A percentile compares a stretch with the other conserved stretches of the same genome.
Conservation (phyloP, 1,140 invertebrate species). For the Macrobrachium nipponense region DNA sequence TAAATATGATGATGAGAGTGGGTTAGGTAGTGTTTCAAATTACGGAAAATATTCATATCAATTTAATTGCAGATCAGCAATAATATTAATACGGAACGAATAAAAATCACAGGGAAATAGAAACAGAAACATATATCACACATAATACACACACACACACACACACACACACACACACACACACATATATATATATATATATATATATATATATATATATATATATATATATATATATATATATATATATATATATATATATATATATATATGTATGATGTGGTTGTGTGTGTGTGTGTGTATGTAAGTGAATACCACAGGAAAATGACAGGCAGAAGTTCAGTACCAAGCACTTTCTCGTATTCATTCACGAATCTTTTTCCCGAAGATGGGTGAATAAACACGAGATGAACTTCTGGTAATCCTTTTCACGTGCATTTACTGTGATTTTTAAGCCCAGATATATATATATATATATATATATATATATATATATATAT, state of each 20-base stretch:
- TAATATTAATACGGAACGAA: background rate
- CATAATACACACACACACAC: slow-evolving; percentile 29
- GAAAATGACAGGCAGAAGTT: too few relatives aligned
- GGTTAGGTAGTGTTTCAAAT: background rate
- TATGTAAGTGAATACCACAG: too few relatives aligned
- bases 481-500: background rate
- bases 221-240: background rate
- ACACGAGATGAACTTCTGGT: too few relatives aligned
- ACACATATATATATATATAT: background rate
- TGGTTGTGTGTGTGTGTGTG: too few relatives aligned
- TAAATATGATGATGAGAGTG: too few relatives aligned
- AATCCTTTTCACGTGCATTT: too few relatives aligned
- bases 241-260: background rate
- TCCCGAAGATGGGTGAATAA: too few relatives aligned
- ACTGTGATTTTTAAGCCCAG: too few relatives aligned
- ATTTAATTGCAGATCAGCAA: background rate
- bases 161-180: slow-evolving; percentile 13
- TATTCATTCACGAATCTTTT: background rate
- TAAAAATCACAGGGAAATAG: background rate
- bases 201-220: background rate
- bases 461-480: background rate
- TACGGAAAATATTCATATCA: background rate
- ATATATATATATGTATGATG: background rate
- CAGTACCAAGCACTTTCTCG: too few relatives aligned
- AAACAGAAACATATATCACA: too few relatives aligned